Base-by-base conservation (phyloP, 2,113 vertebrate species). In the Fulica atra region DNA sequence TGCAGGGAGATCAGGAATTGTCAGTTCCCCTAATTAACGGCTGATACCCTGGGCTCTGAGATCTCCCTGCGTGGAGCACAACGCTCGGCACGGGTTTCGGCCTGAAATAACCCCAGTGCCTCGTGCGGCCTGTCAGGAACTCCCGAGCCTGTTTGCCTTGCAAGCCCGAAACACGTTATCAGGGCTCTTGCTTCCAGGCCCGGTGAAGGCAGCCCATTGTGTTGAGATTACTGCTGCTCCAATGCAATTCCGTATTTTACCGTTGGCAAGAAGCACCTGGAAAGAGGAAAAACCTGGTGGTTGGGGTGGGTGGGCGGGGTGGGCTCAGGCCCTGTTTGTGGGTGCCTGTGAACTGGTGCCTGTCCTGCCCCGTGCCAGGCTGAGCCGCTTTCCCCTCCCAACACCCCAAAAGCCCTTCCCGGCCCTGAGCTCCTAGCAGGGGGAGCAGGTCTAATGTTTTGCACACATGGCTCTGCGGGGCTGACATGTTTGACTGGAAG, bases 401-500 rank as follows among this genome's bases (percentile, higher is more conserved):
- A 31, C 18, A 15, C 3, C 42, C 70, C 56, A 24, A 59, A 68
- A 64, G 23, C n/a, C 42, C 54, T 56, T 88, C 54, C 79, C 1
- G 1, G 63, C 0, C 0, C 42, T 29, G 44, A 66, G 24, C 16
- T 33, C 73, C 50, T 2, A 31, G 79, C 66, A 13, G 28, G 77
- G 79, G 73, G 44, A 92, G 69, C 1, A 9, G 54, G 35, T 71
- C 84, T 97, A 68, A 91, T 81, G 78, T 31, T 89, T 95, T 92
- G 78, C 95, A 87, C 83, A 78, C 86, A 48, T 81, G 94, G 80
- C 86, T 95, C 77, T 73, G 83, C 7, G 11, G 65, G 78, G 93
- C 86, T 91, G 89, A 91, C 18, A 19, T 26, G 57, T 91, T 81
- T 92, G 92, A 92, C 93, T 91, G 94, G 91, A 95, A 87, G 91